These are phyloP conservation scores for Boleophthalmus pectinirostris DNA, from an alignment of 2,113 vertebrate species.

Conservation along the genomic window DNA sequence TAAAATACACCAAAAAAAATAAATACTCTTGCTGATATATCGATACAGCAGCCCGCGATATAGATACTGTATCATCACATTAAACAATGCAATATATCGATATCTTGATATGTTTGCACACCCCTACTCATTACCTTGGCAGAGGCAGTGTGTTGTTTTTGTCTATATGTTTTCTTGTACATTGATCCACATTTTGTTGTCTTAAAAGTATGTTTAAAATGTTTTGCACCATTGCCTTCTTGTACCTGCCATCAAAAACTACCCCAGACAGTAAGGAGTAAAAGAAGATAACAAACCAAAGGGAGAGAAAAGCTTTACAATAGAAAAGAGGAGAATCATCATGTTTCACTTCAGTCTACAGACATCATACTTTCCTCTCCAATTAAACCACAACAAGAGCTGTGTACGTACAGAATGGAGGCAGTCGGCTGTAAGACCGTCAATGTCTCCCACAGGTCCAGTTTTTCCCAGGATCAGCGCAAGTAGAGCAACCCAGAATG, in stretches of 20 bases:
- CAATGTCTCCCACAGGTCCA: constrained; percentile 70
- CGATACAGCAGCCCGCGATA: too few species aligned
- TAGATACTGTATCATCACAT: too few species aligned
- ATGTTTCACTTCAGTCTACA: constrained; percentile 53
- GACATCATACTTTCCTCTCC: constrained; percentile 61
- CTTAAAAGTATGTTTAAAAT: background rate
- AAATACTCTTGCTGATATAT: too few species aligned
- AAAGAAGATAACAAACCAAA: constrained; percentile 23
- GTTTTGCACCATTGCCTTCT: background rate
- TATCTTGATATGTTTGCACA: too few species aligned
- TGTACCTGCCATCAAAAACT: background rate
- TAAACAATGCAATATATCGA: too few species aligned
- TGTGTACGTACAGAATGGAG: constrained; percentile 49
- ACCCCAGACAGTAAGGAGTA: background rate
- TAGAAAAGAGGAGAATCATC: constrained; percentile 30
- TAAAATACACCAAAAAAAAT: too few species aligned
- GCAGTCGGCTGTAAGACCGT: constrained; percentile 52
- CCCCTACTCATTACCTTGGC: too few species aligned
- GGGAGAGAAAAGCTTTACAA: constrained; percentile 29
- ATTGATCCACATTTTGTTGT: background rate
- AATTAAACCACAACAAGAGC: constrained; percentile 71
- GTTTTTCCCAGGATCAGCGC: constrained; percentile 61
- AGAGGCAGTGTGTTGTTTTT: too few species aligned
- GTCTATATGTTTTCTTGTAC: too few species aligned
- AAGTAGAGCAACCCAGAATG: constrained; percentile 33